Percentiles rank a stretch among this genome's conserved stretches.
Conservation (phyloP, 1,140 invertebrate genomes). For the Pararge aegeria region DNA sequence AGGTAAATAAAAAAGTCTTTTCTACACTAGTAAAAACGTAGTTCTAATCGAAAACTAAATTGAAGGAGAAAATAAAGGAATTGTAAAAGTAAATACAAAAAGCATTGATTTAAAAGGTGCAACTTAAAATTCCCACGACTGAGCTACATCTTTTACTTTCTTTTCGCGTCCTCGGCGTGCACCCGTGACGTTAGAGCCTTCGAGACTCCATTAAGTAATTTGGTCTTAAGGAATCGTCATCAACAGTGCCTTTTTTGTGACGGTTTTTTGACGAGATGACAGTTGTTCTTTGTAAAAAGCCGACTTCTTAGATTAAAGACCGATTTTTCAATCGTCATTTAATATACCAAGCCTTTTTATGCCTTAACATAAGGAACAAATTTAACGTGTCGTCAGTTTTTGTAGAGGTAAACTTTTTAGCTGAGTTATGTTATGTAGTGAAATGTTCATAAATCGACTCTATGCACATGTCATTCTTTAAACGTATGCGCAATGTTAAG, state of each 20-base stretch:
- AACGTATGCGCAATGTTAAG: too few species aligned
- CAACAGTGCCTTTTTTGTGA: conserved; percentile 21
- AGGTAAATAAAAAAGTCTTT: too few species aligned
- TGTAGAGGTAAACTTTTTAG: too few species aligned
- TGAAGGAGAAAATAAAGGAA: background rate
- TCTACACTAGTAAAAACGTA: too few species aligned
- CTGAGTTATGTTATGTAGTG: too few species aligned
- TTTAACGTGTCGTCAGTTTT: too few species aligned
- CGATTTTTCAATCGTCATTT: too few species aligned
- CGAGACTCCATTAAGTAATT: conserved; percentile 29
- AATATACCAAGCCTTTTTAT: too few species aligned
- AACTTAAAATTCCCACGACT: background rate
- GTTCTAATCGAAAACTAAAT: background rate
- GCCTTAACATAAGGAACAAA: too few species aligned
- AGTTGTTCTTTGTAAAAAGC: conserved; percentile 16
- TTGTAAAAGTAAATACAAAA: background rate
- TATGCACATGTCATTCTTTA: too few species aligned
- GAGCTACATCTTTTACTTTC: background rate
- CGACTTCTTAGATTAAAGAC: conserved; percentile 3
- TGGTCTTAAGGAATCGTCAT: conserved; percentile 16
- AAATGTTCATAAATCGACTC: too few species aligned
- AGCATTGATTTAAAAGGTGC: background rate
- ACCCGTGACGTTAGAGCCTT: conserved; percentile 18
- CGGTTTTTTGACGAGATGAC: conserved; percentile 13
- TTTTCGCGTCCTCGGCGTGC: background rate